Base-by-base conservation (phyloP, 2,797 vertebrate genomes). In the Balearica regulorum region DNA sequence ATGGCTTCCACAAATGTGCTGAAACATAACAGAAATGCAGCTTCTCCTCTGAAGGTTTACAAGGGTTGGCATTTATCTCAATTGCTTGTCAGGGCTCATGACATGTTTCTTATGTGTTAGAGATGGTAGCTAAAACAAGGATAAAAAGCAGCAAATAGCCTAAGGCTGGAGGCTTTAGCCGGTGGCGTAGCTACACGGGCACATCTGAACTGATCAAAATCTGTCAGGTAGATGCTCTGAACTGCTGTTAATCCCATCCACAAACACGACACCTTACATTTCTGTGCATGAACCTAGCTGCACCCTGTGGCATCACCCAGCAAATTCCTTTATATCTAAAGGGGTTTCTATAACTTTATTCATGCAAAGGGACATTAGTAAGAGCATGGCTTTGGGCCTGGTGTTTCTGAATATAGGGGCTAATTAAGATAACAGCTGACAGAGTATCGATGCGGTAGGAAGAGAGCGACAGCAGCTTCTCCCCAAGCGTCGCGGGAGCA, bases 111-210 rank as follows among this genome's bases (percentile, higher is more conserved):
- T 66, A 29, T 49, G 70, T 26, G 25, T 77, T 90, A 62, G 83
- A 64, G 81, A 62, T 33, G 60, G 87, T 77, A 84, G 76, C 78
- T 95, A 71, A 92, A 90, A 66, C 87, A 85, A 87, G 84, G 90
- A 85, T 80, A 64, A 93, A 88, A 91, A 80, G 14, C 71, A 60
- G 68, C 87, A 92, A 96, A 93, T 83, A 92, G 78, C 86, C 90
- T 77, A 35, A 87, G 90, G 86, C 89, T 82, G 55, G 60, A 89
- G 71, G 87, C 46, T 94, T 81, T 87, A 93, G 76, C 77, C 1
- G 4, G 37, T 91, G 76, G 82, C 3, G 0, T 11, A 90, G 53
- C 53, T 89, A 10, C 64, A 35, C 1, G 4, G 28, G 13, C 89
- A 44, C 62, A 53, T 39, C 55, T 60, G 55, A 77, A 64, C 19